A percentile compares a stretch with the other conserved stretches of the same genome.
These are phyloP conservation scores for Metallyticus violacea DNA, from an alignment of 2,888 invertebrate species.

Conservation along the genomic window DNA sequence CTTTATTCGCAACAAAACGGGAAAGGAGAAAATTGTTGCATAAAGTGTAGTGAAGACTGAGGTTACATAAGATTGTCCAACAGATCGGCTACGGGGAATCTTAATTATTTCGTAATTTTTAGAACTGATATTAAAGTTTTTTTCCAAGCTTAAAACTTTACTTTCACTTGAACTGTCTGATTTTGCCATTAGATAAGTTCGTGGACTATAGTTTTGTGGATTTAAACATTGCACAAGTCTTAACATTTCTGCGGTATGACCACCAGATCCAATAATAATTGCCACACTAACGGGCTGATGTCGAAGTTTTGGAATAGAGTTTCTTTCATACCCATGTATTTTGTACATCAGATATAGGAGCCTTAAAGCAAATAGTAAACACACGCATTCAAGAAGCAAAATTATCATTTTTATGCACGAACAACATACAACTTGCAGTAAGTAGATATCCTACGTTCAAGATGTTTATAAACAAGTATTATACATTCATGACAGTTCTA, in stretches of 20 bases:
- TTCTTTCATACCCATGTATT: background rate
- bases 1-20: conserved; percentile 62
- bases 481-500: too few relatives aligned
- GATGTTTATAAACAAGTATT: too few relatives aligned
- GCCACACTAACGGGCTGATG: conserved; percentile 46
- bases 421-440: too few relatives aligned
- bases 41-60: conserved; percentile 75
- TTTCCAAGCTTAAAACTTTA: conserved; percentile 55
- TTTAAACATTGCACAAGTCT: conserved; percentile 65
- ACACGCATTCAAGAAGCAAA: background rate
- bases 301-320: background rate
- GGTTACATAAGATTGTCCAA: conserved; percentile 79
- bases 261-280: conserved; percentile 76
- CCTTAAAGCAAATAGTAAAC: background rate
- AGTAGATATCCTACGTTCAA: too few relatives aligned
- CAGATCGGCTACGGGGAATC: conserved; percentile 83
- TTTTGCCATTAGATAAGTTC: conserved; percentile 74
- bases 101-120: conserved; percentile 51
- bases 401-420: background rate
- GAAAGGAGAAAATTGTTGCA: conserved; percentile 67
- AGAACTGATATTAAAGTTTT: conserved; percentile 42
- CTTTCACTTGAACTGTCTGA: conserved; percentile 72
- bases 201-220: conserved; percentile 68
- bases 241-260: conserved; percentile 95
- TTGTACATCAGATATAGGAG: background rate